Conservation (phyloP, 2,888 invertebrate genomes). For the Cinara cedri region DNA sequence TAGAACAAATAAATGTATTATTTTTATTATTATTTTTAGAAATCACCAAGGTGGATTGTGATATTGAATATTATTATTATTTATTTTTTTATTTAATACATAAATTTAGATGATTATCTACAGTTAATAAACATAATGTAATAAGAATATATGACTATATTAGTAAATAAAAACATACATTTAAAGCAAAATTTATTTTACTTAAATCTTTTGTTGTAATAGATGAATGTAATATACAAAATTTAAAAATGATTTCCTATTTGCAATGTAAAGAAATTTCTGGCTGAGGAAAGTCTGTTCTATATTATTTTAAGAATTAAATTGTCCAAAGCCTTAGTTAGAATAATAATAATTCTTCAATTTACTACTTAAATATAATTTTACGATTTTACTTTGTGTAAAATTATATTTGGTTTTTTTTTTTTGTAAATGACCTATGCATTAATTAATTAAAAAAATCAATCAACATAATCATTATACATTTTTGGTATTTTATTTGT, state of each 20-base stretch:
- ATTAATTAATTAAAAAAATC: too few species aligned
- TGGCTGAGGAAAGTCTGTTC: too few species aligned
- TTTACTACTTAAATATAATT: too few species aligned
- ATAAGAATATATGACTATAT: not conserved
- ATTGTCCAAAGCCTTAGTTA: too few species aligned
- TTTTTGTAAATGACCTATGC: not conserved
- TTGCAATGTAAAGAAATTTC: too few species aligned
- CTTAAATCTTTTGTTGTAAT: not conserved
- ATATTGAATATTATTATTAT: constrained; percentile 33
- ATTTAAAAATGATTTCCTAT: too few species aligned
- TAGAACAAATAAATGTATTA: constrained; percentile 33
- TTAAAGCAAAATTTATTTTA: not conserved
- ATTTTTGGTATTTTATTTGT: too few species aligned
- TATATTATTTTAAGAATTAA: too few species aligned
- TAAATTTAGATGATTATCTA: not conserved
- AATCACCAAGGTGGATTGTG: constrained; percentile 11
- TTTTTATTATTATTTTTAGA: constrained; percentile 20
- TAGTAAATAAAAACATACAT: not conserved
- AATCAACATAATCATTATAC: too few species aligned
- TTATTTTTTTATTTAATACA: constrained; percentile 16
- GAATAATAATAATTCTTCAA: too few species aligned
- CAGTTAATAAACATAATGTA: not conserved
- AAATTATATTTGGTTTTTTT: too few species aligned
- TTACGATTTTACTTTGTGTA: too few species aligned
- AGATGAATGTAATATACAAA: not conserved